phyloP scores from a whole-genome alignment of 2,113 vertebrate genomes.

The Myrmecophaga tridactyla region DNA sequence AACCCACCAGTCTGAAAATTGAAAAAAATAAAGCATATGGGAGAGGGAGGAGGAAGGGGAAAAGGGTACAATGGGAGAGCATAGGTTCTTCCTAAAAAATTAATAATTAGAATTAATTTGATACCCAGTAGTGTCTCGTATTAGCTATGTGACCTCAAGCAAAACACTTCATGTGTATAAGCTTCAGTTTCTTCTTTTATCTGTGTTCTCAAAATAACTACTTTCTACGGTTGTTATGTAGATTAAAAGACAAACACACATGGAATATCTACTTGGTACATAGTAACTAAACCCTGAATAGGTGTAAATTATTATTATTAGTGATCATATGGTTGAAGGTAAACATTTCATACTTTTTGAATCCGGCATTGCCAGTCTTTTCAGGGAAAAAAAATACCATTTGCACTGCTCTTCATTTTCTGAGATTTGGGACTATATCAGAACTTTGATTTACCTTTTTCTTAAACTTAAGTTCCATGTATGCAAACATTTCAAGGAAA shows the following conservation, averaged over 20 bases:
- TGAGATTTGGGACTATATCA: not conserved
- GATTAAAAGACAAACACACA: not conserved
- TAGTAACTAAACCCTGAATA: not conserved
- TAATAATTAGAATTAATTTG: not conserved
- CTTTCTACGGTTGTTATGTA: not conserved
- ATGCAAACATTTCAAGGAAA: not conserved
- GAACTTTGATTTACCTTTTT: not conserved
- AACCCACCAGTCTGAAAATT: not conserved
- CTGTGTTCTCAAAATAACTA: not conserved
- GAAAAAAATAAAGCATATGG: not conserved
- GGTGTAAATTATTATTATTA: not conserved
- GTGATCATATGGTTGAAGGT: not conserved
- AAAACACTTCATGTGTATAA: not conserved
- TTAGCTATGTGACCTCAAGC: not conserved
- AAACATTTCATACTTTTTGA: not conserved
- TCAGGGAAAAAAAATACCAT: not conserved
- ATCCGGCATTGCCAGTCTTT: not conserved
- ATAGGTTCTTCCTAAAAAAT: no score
- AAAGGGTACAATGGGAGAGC: not conserved
- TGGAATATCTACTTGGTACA: not conserved
- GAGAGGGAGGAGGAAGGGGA: not conserved
- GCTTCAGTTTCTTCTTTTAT: not conserved
- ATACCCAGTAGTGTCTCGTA: not conserved
- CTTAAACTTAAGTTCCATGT: not conserved
- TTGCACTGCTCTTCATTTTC: not conserved